Evolutionary conservation across 2,113 vertebrate genomes (phyloP).

Genomic region (Spilogale gracilis): DNA sequence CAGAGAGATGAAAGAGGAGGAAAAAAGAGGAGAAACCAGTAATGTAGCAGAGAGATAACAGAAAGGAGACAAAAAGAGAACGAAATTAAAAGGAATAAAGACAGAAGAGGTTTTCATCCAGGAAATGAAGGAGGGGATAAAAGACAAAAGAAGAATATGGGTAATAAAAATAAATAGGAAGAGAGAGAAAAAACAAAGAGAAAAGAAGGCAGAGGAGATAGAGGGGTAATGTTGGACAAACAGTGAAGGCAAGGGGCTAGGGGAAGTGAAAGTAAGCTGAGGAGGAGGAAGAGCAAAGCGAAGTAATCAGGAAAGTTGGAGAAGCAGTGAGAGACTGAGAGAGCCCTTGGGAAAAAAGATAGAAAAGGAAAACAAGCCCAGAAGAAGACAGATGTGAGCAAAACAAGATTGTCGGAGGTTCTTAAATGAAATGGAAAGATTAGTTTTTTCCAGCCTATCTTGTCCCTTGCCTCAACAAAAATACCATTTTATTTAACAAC

Average conservation of each 20-base stretch:
- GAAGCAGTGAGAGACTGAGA: neutral
- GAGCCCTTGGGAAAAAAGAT: neutral
- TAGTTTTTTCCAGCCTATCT: conserved; percentile 7
- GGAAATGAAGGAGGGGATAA: neutral
- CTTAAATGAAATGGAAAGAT: conserved; percentile 60
- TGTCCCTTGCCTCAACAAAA: neutral
- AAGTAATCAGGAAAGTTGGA: neutral
- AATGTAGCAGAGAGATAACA: neutral
- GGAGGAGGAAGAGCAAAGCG: neutral
- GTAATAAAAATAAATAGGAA: neutral
- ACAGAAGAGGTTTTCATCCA: neutral
- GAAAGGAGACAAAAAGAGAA: neutral
- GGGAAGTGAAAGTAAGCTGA: neutral
- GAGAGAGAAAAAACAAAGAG: neutral
- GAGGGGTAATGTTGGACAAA: neutral
- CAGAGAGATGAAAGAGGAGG: neutral
- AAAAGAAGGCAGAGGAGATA: neutral
- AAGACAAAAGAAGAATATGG: neutral
- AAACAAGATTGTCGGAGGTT: conserved; percentile 55
- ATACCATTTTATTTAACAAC: conserved; percentile 51
- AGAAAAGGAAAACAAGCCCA: conserved; percentile 50
- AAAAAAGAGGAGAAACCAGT: neutral
- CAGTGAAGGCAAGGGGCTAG: neutral
- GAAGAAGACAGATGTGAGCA: conserved; percentile 54
- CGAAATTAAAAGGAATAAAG: neutral